Conservation (phyloP, 2,888 invertebrate species). For the Agrochola litura region DNA sequence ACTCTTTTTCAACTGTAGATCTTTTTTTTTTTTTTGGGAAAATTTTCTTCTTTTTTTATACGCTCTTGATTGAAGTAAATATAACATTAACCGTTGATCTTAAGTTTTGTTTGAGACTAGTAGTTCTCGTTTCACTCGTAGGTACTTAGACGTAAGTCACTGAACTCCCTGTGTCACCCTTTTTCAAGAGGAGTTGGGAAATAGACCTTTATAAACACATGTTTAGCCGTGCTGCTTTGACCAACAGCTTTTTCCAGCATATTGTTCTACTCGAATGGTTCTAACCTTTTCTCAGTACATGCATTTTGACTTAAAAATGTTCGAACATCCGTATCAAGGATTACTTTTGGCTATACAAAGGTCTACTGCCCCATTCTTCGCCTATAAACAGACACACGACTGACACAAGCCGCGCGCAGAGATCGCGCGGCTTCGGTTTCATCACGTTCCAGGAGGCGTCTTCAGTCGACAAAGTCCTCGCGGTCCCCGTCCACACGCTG, state of each 20-base stretch:
- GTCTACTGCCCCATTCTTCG: conserved; percentile 24
- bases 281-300: no score
- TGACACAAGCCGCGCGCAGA: conserved; percentile 91
- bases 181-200: neutral
- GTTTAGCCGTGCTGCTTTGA: neutral
- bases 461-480: conserved; percentile 97
- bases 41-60: conserved; percentile 21
- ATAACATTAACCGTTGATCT: conserved; percentile 52
- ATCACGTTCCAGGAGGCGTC: conserved; percentile 98
- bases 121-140: conserved; percentile 63
- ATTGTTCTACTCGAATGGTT: neutral
- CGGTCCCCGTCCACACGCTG: conserved; percentile 96
- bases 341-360: neutral
- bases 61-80: conserved; percentile 59
- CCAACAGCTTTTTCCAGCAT: neutral
- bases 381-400: conserved; percentile 10
- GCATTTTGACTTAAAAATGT: neutral
- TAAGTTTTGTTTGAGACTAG: conserved; percentile 60
- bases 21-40: neutral
- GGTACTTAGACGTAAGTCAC: conserved; percentile 60
- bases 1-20: conserved; percentile 19
- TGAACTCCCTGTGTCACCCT: conserved; percentile 34
- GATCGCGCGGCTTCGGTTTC: conserved; percentile 98
- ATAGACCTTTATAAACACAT: conserved; percentile 14
- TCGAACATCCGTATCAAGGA: neutral